phyloP scores from a whole-genome alignment of 2,797 vertebrate species.

The Heterohyrax brucei region DNA sequence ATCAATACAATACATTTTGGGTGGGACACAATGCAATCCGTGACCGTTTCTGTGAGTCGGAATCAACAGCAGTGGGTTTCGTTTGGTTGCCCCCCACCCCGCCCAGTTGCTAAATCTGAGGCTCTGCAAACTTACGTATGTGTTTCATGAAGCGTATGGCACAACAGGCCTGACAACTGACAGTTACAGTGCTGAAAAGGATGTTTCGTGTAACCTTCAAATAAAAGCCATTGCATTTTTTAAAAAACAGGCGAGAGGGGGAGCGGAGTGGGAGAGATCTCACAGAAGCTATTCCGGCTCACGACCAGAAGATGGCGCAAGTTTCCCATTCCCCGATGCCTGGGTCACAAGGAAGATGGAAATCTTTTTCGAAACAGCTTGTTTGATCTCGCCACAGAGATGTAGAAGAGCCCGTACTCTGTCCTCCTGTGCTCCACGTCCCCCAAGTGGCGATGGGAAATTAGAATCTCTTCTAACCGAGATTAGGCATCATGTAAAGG shows the following conservation, averaged over 20 bases:
- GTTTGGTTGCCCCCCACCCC: too few species aligned
- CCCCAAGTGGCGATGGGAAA: neutral
- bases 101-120: too few species aligned
- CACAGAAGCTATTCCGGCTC: neutral
- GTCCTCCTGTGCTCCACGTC: neutral
- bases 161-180: conserved; percentile 53
- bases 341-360: accelerated
- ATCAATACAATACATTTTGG: too few species aligned
- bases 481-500: neutral
- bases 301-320: conserved; percentile 67
- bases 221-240: neutral
- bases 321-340: conserved; percentile 1
- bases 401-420: neutral
- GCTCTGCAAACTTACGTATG: too few species aligned
- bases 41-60: too few species aligned
- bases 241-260: too few species aligned
- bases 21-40: too few species aligned
- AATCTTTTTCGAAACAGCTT: conserved; percentile 1
- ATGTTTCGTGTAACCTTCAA: neutral
- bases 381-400: neutral
- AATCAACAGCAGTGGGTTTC: too few species aligned
- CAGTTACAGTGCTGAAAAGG: neutral
- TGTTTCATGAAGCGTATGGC: neutral
- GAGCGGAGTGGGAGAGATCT: neutral
- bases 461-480: neutral